Percentiles rank a stretch among this genome's conserved stretches.
Evolutionary conservation across 2,888 invertebrate species (phyloP).

Genomic region (Drosophila putrida): DNA sequence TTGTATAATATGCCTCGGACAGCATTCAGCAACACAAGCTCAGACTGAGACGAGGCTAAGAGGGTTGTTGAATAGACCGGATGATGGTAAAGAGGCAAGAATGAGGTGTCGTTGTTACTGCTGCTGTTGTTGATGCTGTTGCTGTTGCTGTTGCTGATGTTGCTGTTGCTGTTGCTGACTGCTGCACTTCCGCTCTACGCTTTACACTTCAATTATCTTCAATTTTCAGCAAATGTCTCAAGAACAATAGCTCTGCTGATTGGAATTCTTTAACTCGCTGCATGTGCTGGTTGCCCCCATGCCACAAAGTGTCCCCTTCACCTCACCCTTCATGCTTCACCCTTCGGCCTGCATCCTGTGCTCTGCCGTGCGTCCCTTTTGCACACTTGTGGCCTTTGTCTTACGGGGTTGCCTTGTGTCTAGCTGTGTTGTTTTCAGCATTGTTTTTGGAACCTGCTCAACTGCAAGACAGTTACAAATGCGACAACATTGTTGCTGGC

Average conservation of each 20-base stretch:
- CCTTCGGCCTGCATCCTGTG: slow-evolving; percentile 3
- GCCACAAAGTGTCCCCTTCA: slow-evolving; percentile 42
- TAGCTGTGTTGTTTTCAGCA: slow-evolving; percentile 41
- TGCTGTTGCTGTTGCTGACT: slow-evolving; percentile 57
- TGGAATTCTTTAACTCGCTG: slow-evolving; percentile 79
- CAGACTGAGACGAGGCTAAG: slow-evolving; percentile 5
- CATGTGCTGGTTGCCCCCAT: slow-evolving; percentile 59
- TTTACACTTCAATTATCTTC: slow-evolving; percentile 83
- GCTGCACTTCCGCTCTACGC: slow-evolving; percentile 76
- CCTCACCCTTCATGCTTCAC: not conserved
- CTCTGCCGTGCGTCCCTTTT: slow-evolving; percentile 11
- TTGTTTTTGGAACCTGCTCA: slow-evolving; percentile 55
- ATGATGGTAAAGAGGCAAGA: slow-evolving; percentile 11
- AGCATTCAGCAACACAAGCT: slow-evolving; percentile 53
- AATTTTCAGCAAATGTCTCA: slow-evolving; percentile 81
- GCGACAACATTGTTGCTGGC: slow-evolving; percentile 77
- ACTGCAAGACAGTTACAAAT: slow-evolving; percentile 77
- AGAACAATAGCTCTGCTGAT: slow-evolving; percentile 81
- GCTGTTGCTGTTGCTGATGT: not conserved
- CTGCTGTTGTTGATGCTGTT: not conserved
- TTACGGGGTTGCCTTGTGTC: slow-evolving; percentile 25
- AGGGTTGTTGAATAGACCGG: slow-evolving; percentile 34
- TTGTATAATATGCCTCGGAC: slow-evolving; percentile 70
- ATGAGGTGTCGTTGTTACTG: slow-evolving; percentile 8
- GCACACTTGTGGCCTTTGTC: slow-evolving; percentile 54